Base-by-base conservation (phyloP, 2,888 invertebrate species). In the Rhaphigaster nebulosa region DNA sequence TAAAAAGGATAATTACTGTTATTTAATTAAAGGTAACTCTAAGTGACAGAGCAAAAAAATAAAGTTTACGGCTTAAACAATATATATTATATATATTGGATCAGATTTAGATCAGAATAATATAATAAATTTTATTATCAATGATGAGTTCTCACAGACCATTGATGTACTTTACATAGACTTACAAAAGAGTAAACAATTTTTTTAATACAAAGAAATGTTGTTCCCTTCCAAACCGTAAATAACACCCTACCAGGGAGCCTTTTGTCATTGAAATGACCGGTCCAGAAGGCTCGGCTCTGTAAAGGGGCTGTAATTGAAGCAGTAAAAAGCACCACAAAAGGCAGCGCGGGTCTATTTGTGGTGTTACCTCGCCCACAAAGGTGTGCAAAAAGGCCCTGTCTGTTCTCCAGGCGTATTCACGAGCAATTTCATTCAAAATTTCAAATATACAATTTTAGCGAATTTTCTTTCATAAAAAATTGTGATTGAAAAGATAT, bases 211-310 rank as follows among this genome's bases (percentile, higher is more conserved):
- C 38, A 38, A 65, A 76, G 38, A 76, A 76, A 23, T 34, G 34
- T 76, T 76, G 34, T 76, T 6, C 38, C 70, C 70, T 20, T 10
- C 2, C 34, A 38, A 38, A 20, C 13, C 41, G 84, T 45, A 84
- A 45, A 45, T 50, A 84, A 84, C 84, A 84, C 26, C 84, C 45
- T 26, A 15, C 45, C 20, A 80, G 41, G 41, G 41, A 41, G 41
- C n/a, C 84, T 50, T 80, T 84, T 84, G 84, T 84, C 45, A 84
- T 84, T 84, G 26, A 84, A 84, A 84, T 84, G 84, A 50, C 70
- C 45, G 45, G 45, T 84, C 26, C 13, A 23, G n/a, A 45, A 50
- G 84, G 45, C 80, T 20, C n/a, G 3, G 15, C 18, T 18, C 45
- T 84, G 45, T 13, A 84, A 45, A 84, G 84, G 84, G 84, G 5